Percentiles rank a stretch among this genome's conserved stretches.
These are phyloP conservation scores for Notothenia rossii DNA, from an alignment of 2,113 vertebrate genomes.

Conservation along the genomic window DNA sequence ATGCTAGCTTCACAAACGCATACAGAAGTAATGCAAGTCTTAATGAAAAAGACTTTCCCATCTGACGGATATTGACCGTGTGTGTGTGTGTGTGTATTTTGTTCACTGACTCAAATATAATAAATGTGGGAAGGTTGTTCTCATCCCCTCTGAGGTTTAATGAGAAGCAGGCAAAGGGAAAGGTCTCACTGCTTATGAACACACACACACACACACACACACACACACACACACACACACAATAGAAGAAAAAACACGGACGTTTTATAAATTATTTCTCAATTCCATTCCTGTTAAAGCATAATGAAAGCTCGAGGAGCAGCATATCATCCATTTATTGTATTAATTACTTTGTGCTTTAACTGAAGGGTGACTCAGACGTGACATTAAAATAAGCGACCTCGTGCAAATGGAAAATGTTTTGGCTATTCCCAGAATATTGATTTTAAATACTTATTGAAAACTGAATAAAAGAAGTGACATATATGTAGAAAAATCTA, in stretches of 20 bases:
- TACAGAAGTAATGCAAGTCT: slow-evolving; percentile 6
- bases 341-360: slow-evolving; percentile 13
- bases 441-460: slow-evolving; percentile 28
- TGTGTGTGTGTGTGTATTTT: slow-evolving; percentile 24
- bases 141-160: slow-evolving; percentile 47
- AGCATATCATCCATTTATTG: slow-evolving; percentile 14
- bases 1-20: slow-evolving; percentile 28
- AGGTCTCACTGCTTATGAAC: slow-evolving; percentile 46
- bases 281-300: slow-evolving; percentile 12
- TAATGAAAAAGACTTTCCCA: slow-evolving; percentile 47
- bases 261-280: slow-evolving; percentile 5
- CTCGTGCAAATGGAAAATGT: slow-evolving; percentile 23
- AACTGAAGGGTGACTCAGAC: not conserved
- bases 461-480: slow-evolving; percentile 25
- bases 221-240: too few relatives aligned
- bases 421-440: slow-evolving; percentile 27
- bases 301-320: slow-evolving; percentile 28
- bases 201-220: too few relatives aligned
- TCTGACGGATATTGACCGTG: slow-evolving; percentile 55
- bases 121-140: slow-evolving; percentile 41
- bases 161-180: slow-evolving; percentile 48
- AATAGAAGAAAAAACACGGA: not conserved
- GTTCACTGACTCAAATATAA: slow-evolving; percentile 48
- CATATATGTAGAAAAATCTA: too few relatives aligned
- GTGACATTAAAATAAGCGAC: not conserved